Conservation (phyloP, 2,888 invertebrate species). For the Spialia ferax region DNA sequence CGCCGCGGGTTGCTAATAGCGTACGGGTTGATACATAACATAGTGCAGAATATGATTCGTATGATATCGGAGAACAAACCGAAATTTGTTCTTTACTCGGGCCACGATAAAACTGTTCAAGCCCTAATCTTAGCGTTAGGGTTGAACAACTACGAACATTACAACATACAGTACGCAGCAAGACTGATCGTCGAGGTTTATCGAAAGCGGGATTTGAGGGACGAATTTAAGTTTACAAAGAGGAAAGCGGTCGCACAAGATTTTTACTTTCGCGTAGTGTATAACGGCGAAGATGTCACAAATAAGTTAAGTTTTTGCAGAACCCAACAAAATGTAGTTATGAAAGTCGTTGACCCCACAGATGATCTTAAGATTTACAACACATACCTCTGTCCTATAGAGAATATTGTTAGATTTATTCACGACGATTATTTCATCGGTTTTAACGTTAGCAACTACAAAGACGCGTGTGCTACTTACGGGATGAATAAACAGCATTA, state of each 20-base stretch:
- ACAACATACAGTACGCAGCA: slow-evolving; percentile 94
- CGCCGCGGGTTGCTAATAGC: slow-evolving; percentile 91
- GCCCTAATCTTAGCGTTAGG: slow-evolving; percentile 94
- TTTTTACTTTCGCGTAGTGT: slow-evolving; percentile 93
- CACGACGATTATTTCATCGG: slow-evolving; percentile 94
- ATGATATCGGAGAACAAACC: slow-evolving; percentile 92
- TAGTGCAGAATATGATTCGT: slow-evolving; percentile 92
- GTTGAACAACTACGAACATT: slow-evolving; percentile 87
- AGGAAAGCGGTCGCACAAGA: slow-evolving; percentile 87
- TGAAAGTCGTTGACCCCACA: slow-evolving; percentile 73
- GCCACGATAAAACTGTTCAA: slow-evolving; percentile 96
- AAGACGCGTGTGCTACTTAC: slow-evolving; percentile 91
- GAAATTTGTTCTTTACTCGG: slow-evolving; percentile 94
- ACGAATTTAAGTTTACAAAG: slow-evolving; percentile 84
- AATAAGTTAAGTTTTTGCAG: slow-evolving; percentile 93
- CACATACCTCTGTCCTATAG: slow-evolving; percentile 92
- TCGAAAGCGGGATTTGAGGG: slow-evolving; percentile 84
- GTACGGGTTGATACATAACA: slow-evolving; percentile 94
- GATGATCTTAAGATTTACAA: slow-evolving; percentile 68
- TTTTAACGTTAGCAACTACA: slow-evolving; percentile 95
- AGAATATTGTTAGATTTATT: slow-evolving; percentile 94
- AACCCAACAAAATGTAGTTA: slow-evolving; percentile 81
- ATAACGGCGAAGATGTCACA: slow-evolving; percentile 96
- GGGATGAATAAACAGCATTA: slow-evolving; percentile 61
- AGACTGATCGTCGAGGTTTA: slow-evolving; percentile 96